A percentile compares a stretch with the other conserved stretches of the same genome.
phyloP scores from a whole-genome alignment of 2,888 invertebrate genomes.

The Sicus ferrugineus region DNA sequence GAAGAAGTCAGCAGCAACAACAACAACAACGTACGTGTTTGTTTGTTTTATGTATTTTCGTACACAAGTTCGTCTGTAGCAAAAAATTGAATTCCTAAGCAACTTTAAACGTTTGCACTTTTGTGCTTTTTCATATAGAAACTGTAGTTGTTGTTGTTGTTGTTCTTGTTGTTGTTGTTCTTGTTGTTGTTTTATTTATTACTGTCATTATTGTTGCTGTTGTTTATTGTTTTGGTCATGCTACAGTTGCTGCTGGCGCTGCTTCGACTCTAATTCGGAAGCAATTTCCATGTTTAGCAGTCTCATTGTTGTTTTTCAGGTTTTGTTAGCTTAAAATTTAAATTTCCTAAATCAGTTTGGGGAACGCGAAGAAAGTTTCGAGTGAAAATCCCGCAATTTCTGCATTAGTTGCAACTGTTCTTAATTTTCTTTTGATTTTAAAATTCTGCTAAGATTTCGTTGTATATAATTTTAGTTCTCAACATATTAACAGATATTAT shows the following conservation, averaged over 20 bases:
- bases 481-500: too few relatives aligned
- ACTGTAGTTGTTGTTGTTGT: neutral
- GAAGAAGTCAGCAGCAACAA: conserved; percentile 1
- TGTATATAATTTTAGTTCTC: too few relatives aligned
- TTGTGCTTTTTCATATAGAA: neutral
- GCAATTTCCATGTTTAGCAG: conserved; percentile 9
- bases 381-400: too few relatives aligned
- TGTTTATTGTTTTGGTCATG: conserved; percentile 6
- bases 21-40: neutral
- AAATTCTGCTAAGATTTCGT: too few relatives aligned
- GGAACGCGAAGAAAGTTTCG: neutral
- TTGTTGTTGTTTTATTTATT: too few relatives aligned
- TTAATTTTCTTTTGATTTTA: too few relatives aligned
- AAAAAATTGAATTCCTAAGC: conserved; percentile 9
- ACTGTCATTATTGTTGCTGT: neutral
- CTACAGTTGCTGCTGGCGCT: neutral
- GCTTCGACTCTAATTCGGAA: conserved; percentile 23
- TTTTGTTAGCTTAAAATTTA: neutral
- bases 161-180: conserved; percentile 2
- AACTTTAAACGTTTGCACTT: neutral
- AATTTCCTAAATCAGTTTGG: neutral
- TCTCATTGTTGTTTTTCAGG: neutral
- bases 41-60: neutral
- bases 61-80: neutral
- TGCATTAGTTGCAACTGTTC: too few relatives aligned